Conservation (phyloP, 2,797 vertebrate genomes). For the Catamblyrhynchus diadema region DNA sequence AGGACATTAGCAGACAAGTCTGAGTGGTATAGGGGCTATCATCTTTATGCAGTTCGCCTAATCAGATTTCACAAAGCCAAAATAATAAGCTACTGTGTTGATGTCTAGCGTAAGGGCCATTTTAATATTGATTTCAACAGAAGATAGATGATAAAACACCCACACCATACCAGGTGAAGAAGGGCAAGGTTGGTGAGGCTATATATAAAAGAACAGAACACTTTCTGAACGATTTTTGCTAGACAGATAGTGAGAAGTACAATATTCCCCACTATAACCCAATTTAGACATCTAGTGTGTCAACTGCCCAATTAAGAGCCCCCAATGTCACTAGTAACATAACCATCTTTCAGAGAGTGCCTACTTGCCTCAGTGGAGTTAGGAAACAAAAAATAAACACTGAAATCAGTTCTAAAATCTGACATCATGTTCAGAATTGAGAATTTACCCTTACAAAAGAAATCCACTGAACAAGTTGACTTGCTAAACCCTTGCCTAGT, state of each 20-base stretch:
- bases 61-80: neutral
- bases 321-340: neutral
- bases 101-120: neutral
- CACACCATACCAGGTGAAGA: neutral
- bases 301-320: neutral
- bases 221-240: neutral
- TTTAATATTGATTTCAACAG: neutral
- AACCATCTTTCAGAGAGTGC: neutral
- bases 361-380: neutral
- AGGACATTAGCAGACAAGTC: neutral
- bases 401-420: neutral
- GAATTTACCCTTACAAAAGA: neutral
- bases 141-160: neutral
- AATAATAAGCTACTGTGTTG: neutral
- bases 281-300: neutral
- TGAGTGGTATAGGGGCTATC: neutral
- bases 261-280: neutral
- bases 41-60: neutral
- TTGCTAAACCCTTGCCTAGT: neutral
- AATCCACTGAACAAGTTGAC: neutral
- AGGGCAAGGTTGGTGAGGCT: neutral
- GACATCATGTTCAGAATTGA: neutral
- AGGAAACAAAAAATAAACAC: neutral
- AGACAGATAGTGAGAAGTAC: neutral
- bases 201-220: neutral